These are phyloP conservation scores for Oreonectes daqikongensis DNA, from an alignment of 2,797 vertebrate genomes.

Conservation along the genomic window DNA sequence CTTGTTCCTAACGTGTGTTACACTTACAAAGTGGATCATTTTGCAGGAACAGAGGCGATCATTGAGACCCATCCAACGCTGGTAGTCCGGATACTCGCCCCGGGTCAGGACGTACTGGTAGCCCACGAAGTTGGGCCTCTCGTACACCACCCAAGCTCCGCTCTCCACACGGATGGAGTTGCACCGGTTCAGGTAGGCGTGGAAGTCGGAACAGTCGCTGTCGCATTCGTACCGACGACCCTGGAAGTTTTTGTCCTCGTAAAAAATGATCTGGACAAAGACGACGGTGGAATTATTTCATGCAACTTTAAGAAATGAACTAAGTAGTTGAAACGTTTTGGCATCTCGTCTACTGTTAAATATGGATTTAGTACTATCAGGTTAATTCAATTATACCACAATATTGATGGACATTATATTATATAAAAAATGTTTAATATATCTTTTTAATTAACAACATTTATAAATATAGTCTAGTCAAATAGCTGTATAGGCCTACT, in stretches of 20 bases:
- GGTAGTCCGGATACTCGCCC: constrained; percentile 54
- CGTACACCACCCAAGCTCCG: constrained; percentile 53
- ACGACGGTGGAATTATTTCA: neutral
- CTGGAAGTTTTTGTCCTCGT: constrained; percentile 55
- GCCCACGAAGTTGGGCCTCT: constrained; percentile 53
- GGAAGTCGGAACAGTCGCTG: constrained; percentile 49
- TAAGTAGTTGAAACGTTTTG: too few relatives aligned
- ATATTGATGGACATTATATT: too few relatives aligned
- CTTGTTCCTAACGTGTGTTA: neutral
- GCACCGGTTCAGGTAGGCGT: constrained; percentile 51
- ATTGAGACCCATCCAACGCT: constrained; percentile 54
- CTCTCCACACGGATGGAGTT: constrained; percentile 57
- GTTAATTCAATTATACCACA: too few relatives aligned
- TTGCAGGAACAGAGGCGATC: constrained; percentile 54
- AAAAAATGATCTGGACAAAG: constrained; percentile 47
- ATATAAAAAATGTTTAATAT: too few relatives aligned
- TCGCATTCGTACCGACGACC: constrained; percentile 50
- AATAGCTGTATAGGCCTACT: too few relatives aligned
- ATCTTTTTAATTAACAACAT: too few relatives aligned
- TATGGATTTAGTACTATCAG: too few relatives aligned
- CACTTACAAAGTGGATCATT: constrained; percentile 50
- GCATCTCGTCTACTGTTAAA: too few relatives aligned
- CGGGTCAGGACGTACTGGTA: constrained; percentile 52
- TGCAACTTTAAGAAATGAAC: too few relatives aligned
- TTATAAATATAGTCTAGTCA: too few relatives aligned